These are phyloP conservation scores for Melanocharis versteri DNA, from an alignment of 2,113 vertebrate genomes.

Conservation along the genomic window DNA sequence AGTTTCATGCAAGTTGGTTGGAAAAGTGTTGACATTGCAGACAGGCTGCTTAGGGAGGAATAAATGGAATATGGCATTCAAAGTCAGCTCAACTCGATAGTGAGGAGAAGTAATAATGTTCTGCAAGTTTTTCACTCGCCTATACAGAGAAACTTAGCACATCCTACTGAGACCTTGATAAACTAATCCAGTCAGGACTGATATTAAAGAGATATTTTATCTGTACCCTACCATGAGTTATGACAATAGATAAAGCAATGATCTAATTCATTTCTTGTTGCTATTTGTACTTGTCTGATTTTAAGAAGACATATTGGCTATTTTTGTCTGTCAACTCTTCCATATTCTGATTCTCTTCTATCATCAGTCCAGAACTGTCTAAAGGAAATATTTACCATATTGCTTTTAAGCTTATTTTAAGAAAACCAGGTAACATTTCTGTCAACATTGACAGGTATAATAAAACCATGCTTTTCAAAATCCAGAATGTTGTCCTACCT, in stretches of 20 bases:
- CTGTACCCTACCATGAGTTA: neutral
- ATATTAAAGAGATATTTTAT: neutral
- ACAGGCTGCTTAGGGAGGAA: neutral
- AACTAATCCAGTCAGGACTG: neutral
- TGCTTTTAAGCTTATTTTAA: neutral
- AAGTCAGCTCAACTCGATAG: neutral
- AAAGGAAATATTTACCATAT: neutral
- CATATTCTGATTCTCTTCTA: neutral
- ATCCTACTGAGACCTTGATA: neutral
- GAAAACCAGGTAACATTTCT: neutral
- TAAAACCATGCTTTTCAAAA: neutral
- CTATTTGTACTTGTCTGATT: neutral
- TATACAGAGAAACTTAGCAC: neutral
- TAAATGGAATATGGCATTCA: neutral
- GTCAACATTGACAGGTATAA: neutral
- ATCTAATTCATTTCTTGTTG: neutral
- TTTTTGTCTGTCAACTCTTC: neutral
- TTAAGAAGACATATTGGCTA: neutral
- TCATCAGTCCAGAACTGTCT: neutral
- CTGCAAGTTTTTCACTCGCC: neutral
- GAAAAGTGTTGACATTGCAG: constrained; percentile 12
- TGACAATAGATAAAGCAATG: neutral
- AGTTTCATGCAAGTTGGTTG: neutral
- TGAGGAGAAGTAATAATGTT: neutral
- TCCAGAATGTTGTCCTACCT: neutral